Percentiles rank a stretch among this genome's conserved stretches.
Conservation (phyloP, 2,888 invertebrate species). For the Cerastis leucographa region DNA sequence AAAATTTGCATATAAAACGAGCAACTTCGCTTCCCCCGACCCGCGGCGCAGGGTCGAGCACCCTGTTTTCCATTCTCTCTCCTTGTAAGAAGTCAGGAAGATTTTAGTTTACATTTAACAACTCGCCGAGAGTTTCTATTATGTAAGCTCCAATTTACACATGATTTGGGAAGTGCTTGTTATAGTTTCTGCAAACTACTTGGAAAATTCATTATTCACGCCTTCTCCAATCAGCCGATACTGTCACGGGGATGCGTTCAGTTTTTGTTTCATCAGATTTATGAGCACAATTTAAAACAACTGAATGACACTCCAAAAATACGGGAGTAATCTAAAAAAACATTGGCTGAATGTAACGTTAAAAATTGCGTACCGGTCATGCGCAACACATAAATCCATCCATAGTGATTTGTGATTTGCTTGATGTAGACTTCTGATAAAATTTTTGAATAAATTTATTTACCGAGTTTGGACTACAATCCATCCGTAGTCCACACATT, state of each 20-base stretch:
- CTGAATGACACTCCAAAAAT: conserved; percentile 46
- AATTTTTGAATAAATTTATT: conserved; percentile 32
- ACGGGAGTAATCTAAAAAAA: conserved; percentile 49
- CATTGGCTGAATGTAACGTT: conserved; percentile 51
- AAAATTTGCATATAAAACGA: conserved; percentile 90
- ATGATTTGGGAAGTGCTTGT: conserved; percentile 59
- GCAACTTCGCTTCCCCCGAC: conserved; percentile 82
- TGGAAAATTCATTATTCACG: conserved; percentile 25
- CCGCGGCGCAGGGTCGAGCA: conserved; percentile 79
- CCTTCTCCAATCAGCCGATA: background rate
- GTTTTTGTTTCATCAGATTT: conserved; percentile 40
- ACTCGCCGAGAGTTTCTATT: conserved; percentile 62
- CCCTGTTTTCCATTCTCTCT: conserved; percentile 84
- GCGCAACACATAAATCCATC: conserved; percentile 54
- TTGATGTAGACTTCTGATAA: conserved; percentile 22
- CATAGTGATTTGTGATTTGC: conserved; percentile 42
- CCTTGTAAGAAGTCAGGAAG: conserved; percentile 80
- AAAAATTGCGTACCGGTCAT: conserved; percentile 49
- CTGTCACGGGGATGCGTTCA: background rate
- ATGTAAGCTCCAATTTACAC: conserved; percentile 68
- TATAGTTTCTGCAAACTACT: conserved; percentile 48
- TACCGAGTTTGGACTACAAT: conserved; percentile 21
- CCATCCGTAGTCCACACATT: conserved; percentile 14
- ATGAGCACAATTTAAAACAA: conserved; percentile 43
- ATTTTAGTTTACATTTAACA: conserved; percentile 78